A percentile compares a stretch with the other conserved stretches of the same genome.
These are phyloP conservation scores for Coptodon rendalli DNA, from an alignment of 2,113 vertebrate species.

Conservation along the genomic window DNA sequence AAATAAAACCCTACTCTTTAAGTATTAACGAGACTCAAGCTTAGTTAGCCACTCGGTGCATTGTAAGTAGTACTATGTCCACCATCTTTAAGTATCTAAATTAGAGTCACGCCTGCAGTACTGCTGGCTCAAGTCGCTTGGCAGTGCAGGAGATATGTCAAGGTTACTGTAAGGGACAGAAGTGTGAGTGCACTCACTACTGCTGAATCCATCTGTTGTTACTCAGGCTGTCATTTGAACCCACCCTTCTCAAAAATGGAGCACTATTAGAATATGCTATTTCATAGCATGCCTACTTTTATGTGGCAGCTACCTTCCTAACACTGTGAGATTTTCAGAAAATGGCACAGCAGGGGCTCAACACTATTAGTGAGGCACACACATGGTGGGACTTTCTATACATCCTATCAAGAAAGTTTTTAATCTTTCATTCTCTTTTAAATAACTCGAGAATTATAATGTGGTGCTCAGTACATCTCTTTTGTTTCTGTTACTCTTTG, in stretches of 20 bases:
- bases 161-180: background rate
- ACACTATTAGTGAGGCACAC: background rate
- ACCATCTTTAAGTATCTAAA: background rate
- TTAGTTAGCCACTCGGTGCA: background rate
- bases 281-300: background rate
- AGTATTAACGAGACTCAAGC: background rate
- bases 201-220: background rate
- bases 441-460: background rate
- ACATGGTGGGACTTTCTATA: background rate
- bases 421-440: background rate
- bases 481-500: background rate
- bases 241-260: background rate
- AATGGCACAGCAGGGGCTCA: background rate
- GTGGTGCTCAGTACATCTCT: background rate
- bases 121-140: background rate
- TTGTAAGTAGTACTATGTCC: background rate
- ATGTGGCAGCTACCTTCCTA: background rate
- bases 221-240: background rate
- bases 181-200: background rate
- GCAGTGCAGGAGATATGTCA: background rate
- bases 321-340: constrained; percentile 8
- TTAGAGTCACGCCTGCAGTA: background rate
- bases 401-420: background rate
- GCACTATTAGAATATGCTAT: background rate
- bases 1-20: background rate